A percentile compares a stretch with the other conserved stretches of the same genome.
These are phyloP conservation scores for Fringilla coelebs DNA, from an alignment of 2,797 vertebrate genomes.

Conservation along the genomic window DNA sequence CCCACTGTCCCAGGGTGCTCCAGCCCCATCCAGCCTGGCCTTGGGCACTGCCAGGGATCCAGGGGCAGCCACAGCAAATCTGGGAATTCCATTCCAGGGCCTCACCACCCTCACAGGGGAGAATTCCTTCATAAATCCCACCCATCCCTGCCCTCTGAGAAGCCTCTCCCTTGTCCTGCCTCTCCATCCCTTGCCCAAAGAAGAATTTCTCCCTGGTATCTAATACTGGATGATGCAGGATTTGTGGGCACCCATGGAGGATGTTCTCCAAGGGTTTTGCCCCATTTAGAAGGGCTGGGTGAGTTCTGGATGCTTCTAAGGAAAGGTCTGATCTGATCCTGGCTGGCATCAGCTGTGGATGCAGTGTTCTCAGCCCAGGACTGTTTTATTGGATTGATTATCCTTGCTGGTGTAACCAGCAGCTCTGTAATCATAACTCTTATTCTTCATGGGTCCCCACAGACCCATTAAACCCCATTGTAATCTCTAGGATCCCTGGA, in stretches of 20 bases:
- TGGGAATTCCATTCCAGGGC: background rate
- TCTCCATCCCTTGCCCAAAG: background rate
- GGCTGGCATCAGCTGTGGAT: background rate
- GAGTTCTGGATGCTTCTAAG: background rate
- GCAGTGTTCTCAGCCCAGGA: background rate
- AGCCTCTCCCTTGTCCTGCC: background rate
- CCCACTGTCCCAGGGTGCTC: rapidly evolving
- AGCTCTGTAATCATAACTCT: background rate
- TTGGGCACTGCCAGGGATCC: background rate
- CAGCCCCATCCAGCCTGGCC: rapidly evolving
- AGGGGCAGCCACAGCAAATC: background rate
- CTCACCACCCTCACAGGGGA: rapidly evolving
- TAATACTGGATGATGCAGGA: background rate
- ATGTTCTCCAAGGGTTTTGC: background rate
- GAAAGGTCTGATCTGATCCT: background rate
- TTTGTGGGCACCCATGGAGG: background rate
- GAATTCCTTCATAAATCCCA: rapidly evolving
- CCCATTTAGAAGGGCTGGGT: background rate
- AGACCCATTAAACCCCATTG: background rate
- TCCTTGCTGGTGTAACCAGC: background rate
- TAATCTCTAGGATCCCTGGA: background rate
- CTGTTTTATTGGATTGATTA: background rate
- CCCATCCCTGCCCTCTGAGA: background rate
- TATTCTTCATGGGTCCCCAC: background rate
- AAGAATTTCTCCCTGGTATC: background rate